Evolutionary conservation across 2,797 vertebrate species (phyloP).

Genomic region (Nothura maculosa): DNA sequence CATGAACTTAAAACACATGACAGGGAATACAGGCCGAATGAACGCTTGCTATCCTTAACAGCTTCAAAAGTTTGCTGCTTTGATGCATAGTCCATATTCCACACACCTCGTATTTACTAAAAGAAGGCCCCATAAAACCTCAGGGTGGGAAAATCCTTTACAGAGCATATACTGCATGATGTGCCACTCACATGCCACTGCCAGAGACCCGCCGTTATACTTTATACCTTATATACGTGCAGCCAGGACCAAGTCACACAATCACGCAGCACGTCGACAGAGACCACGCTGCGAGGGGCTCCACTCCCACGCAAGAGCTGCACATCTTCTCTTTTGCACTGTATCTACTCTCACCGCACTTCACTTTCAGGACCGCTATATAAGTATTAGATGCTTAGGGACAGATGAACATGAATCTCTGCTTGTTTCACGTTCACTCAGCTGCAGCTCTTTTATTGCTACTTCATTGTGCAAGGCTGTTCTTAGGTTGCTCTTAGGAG

Average conservation of each 20-base stretch:
- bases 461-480: background rate
- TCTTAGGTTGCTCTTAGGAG: background rate
- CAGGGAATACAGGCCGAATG: constrained; percentile 8
- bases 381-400: background rate
- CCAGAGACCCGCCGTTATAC: background rate
- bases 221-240: background rate
- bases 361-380: background rate
- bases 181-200: background rate
- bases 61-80: background rate
- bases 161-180: background rate
- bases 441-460: background rate
- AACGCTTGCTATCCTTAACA: background rate
- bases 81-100: background rate
- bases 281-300: background rate
- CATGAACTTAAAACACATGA: constrained; percentile 32
- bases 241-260: background rate
- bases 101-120: background rate
- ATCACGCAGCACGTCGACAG: background rate
- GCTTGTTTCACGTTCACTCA: background rate
- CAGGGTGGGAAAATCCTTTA: background rate
- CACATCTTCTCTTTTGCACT: background rate
- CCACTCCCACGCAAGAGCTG: background rate
- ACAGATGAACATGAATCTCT: background rate
- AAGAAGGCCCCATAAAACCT: background rate
- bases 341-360: background rate